These are phyloP conservation scores for Periphyllus acericola DNA, from an alignment of 2,888 invertebrate genomes.

Conservation along the genomic window DNA sequence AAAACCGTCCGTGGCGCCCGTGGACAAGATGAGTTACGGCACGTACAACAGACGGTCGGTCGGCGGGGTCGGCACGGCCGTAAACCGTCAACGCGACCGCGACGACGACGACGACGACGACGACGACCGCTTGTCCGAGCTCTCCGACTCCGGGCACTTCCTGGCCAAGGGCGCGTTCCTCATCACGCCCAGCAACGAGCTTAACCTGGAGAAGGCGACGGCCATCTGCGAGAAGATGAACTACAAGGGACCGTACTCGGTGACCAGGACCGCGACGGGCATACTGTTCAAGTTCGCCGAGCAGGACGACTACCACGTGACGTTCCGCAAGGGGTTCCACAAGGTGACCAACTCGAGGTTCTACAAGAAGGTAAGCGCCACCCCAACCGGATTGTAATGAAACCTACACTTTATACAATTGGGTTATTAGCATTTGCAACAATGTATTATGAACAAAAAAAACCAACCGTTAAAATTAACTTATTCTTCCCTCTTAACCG, in stretches of 20 bases:
- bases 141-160: constrained; percentile 80
- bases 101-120: constrained; percentile 68
- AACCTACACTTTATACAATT: too few species aligned
- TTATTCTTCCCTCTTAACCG: too few species aligned
- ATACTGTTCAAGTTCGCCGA: constrained; percentile 89
- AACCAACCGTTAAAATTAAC: too few species aligned
- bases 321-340: constrained; percentile 88
- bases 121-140: constrained; percentile 83
- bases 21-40: constrained; percentile 14
- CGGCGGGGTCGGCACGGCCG: not conserved
- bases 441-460: too few species aligned
- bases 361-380: constrained; percentile 79
- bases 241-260: constrained; percentile 85
- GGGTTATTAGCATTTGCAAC: too few species aligned
- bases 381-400: too few species aligned
- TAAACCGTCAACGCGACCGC: not conserved
- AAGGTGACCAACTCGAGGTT: constrained; percentile 86
- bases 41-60: constrained; percentile 23
- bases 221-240: constrained; percentile 89
- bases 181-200: constrained; percentile 85
- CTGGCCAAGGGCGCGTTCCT: constrained; percentile 79
- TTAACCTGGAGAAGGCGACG: constrained; percentile 86
- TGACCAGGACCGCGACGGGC: constrained; percentile 88
- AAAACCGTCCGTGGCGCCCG: not conserved
- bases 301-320: constrained; percentile 86